Conservation (phyloP, 2,888 invertebrate genomes). For the Microplitis manilae region DNA sequence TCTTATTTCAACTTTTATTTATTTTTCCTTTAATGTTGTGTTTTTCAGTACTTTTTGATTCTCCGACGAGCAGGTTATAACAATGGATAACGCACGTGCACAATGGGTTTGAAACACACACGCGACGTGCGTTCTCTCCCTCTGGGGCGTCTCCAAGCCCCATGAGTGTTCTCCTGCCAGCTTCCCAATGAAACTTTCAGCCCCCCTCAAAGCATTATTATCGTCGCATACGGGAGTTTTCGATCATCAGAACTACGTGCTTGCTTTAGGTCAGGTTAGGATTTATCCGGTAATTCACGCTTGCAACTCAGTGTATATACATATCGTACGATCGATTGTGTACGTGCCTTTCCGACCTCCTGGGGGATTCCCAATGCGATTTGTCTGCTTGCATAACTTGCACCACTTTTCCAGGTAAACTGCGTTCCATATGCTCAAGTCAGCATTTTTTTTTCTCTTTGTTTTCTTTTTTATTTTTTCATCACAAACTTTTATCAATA, state of each 20-base stretch:
- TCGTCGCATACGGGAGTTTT: conserved; percentile 1
- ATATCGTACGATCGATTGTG: conserved; percentile 16
- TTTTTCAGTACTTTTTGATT: neutral
- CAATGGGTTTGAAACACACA: conserved; percentile 13
- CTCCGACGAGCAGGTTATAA: conserved; percentile 24
- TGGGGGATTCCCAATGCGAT: conserved; percentile 13
- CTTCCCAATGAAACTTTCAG: neutral
- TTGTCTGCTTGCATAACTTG: neutral
- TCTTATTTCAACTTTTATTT: neutral
- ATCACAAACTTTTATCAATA: neutral
- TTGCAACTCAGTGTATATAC: neutral
- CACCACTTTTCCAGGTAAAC: neutral
- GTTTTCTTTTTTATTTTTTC: neutral
- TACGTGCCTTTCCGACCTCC: conserved; percentile 6
- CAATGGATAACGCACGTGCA: conserved; percentile 23
- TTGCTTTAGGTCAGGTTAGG: conserved; percentile 23
- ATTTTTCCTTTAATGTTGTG: neutral
- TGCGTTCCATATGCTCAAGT: neutral
- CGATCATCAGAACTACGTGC: conserved; percentile 15
- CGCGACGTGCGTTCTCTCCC: conserved; percentile 1
- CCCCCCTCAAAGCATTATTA: conserved; percentile 10
- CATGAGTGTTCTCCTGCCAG: conserved; percentile 7
- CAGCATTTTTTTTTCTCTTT: neutral
- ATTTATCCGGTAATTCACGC: conserved; percentile 30
- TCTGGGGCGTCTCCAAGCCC: conserved; percentile 11